These are phyloP conservation scores for Dysmachus trigonus DNA, from an alignment of 2,888 invertebrate species.

Conservation along the genomic window DNA sequence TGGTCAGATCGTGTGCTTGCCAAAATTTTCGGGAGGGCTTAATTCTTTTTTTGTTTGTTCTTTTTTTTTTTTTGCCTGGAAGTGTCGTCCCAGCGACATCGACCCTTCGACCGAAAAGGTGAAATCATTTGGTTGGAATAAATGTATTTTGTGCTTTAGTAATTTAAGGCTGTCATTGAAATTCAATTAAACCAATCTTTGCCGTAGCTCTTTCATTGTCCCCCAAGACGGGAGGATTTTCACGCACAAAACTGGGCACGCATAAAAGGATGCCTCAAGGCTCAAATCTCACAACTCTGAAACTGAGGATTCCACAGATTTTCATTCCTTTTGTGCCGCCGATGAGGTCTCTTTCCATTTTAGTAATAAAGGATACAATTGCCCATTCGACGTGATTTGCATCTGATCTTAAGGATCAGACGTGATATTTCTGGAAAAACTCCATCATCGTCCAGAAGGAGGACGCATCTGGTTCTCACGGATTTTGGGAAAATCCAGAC, in stretches of 20 bases:
- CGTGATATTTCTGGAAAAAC: conserved; percentile 22
- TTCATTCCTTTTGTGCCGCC: not conserved
- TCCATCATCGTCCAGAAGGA: not conserved
- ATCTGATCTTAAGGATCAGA: conserved; percentile 46
- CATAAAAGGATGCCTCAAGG: not conserved
- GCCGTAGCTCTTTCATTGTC: not conserved
- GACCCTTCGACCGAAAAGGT: not conserved
- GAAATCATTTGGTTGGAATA: conserved; percentile 27
- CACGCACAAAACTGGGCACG: not conserved
- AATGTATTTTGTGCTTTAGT: conserved; percentile 4
- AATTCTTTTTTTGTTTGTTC: too few relatives aligned
- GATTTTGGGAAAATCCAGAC: conserved; percentile 22
- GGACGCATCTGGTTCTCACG: not conserved
- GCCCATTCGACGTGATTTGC: conserved; percentile 46
- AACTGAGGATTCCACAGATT: not conserved
- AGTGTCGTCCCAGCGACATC: not conserved
- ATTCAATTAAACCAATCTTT: conserved; percentile 11
- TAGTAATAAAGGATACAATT: conserved; percentile 21
- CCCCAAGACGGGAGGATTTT: not conserved
- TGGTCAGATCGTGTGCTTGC: not conserved
- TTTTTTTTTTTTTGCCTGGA: not conserved
- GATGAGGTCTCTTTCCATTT: not conserved
- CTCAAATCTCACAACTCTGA: not conserved
- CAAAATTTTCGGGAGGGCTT: not conserved
- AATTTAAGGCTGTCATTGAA: conserved; percentile 10